Percentiles rank a stretch among this genome's conserved stretches.
Conservation (phyloP, 2,888 invertebrate species). For the Stomorhina lunata region DNA sequence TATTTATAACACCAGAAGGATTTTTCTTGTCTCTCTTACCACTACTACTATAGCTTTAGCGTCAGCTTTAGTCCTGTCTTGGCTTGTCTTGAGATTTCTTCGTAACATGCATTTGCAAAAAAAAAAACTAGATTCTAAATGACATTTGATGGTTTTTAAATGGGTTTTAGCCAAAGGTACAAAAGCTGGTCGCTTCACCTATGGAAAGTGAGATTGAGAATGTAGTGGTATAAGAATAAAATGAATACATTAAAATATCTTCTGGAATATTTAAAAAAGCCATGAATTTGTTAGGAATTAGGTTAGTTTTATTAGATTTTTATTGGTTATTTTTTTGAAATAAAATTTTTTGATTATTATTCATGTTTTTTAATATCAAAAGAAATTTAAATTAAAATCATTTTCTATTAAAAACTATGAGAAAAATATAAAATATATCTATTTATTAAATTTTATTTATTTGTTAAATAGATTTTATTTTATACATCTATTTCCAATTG, state of each 20-base stretch:
- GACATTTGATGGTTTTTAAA: constrained; percentile 64
- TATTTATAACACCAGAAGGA: background rate
- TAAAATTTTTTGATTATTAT: too few species aligned
- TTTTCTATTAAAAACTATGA: background rate
- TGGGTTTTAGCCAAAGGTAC: constrained; percentile 44
- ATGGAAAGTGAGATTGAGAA: background rate
- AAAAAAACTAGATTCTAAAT: constrained; percentile 59
- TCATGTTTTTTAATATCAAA: background rate
- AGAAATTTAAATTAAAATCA: background rate
- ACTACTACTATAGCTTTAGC: constrained; percentile 2
- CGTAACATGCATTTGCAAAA: constrained; percentile 51
- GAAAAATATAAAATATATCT: background rate
- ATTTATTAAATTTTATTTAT: background rate
- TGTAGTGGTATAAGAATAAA: background rate
- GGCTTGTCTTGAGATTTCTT: constrained; percentile 35
- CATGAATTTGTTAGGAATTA: background rate
- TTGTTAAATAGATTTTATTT: background rate
- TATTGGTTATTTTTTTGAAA: constrained; percentile 35
- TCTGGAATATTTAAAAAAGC: constrained; percentile 30
- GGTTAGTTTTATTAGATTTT: constrained; percentile 14
- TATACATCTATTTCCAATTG: background rate
- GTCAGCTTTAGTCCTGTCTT: constrained; percentile 24
- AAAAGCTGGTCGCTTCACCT: constrained; percentile 8
- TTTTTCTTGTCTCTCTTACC: constrained; percentile 17
- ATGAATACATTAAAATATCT: background rate